Evolutionary conservation across 2,113 vertebrate genomes (phyloP), one percentile per base, ranked within the genome.

Genomic region (Pheucticus melanocephalus): DNA sequence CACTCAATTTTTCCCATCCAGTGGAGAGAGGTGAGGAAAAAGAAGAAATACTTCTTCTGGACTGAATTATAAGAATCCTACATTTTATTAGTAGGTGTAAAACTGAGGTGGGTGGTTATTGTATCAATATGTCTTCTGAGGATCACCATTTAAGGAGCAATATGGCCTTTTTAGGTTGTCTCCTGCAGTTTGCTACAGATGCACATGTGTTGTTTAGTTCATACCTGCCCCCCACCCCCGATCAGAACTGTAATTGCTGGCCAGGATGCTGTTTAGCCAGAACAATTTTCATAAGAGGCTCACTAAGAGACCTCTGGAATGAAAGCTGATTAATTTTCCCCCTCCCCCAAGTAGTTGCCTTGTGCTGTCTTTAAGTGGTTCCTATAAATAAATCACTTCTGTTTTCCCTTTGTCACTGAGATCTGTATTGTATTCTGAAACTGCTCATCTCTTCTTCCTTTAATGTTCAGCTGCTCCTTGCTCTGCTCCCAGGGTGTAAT

Each of bases 351-450:
- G 92, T 94, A 95, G 97, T 88, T 97, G 96, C 71, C 86, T 93
- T 96, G 94, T 96, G 92, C 96, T 95, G 91, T 95, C 95, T 97
- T 98, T 95, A 97, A 98, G 97, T 96, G 96, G 95, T 76, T 96
- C 86, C 96, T 98, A 97, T 98, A 98, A 98, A 98, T 97, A 98
- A 97, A 97, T 95, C 53, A 95, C 85, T 96, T 96, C 95, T 97
- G 96, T 94, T 96, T 95, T 96, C 86, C 95, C 71, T 97, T 98
- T 97, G 97, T 98, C 96, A 91, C 96, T 59, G 69, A 90, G 88
- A 95, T 90, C 93, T 82, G 35, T 82, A 28, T 91, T 89, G 53
- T 96, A 83, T 96, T 94, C 94, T 94, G 88, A 88, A 97, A 95
- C 76, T 56, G 37, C 81, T 88, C 87, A 76, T 96, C 94, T 92